Evolutionary conservation across 2,797 vertebrate genomes (phyloP), one percentile per base, ranked within the genome.

Genomic region (Smutsia gigantea): DNA sequence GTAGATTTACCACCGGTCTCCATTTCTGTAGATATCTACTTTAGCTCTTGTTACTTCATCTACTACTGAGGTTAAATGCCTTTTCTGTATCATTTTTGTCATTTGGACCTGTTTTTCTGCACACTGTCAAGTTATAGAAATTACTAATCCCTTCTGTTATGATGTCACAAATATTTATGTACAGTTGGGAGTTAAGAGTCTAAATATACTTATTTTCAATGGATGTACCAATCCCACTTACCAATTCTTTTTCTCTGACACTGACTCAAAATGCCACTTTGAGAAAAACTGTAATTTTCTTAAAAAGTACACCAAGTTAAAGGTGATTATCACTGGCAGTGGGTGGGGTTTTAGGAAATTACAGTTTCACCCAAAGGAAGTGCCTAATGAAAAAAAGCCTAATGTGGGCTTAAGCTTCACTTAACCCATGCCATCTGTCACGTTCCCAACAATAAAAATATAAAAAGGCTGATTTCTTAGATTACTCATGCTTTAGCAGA

Each of bases 141-240:
- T 51, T 79, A 86, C 71, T 57, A 66, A 90, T 37, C n/a, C 51
- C 86, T 77, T 75, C 53, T 72, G 75, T 42, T 39, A 82, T 5
- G 42, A 66, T 34, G n/a, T 79, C 83, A 79, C 29, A 81, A 74
- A 66, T 79, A 75, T n/a, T 14, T 55, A 0, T 39, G 1, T 51
- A 42, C 23, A 46, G 27, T 18, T 61, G 11, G 27, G 31, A 93
- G 17, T 2, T 55, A 63, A 79, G 11, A 15, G 25, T 82, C 59
- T 86, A 94, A 83, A 37, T 17, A 63, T 42, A 75, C 11, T 84
- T 74, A 77, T 88, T 91, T 25, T 78, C 64, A 94, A 83, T 18
- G 5, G 25, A 42, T 12, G 37, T 66, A 19, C 39, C 21, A 87
- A 91, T 78, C 37, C 57, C 49, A 64, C 19, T 77, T 84, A 61